Percentiles rank a stretch among this genome's conserved stretches.
Conservation (phyloP, 2,113 vertebrate genomes). For the Theristicus caerulescens region DNA sequence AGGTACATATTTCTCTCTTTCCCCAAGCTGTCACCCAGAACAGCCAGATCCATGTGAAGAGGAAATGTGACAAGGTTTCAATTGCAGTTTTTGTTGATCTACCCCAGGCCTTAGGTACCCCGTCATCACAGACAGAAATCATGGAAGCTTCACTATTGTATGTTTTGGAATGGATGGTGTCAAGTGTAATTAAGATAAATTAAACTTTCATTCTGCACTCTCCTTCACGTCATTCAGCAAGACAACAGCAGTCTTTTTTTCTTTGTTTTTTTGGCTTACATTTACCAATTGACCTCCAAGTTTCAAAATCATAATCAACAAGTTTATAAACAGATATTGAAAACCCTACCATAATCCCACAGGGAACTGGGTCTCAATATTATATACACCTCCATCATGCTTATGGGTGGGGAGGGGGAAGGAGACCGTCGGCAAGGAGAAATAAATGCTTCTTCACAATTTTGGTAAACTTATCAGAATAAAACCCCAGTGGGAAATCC, state of each 20-base stretch:
- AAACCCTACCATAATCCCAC: neutral
- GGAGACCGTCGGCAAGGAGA: neutral
- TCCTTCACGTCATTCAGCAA: neutral
- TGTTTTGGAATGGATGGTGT: neutral
- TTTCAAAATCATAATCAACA: neutral
- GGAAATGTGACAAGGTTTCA: neutral
- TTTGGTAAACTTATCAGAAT: neutral
- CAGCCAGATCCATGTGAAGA: neutral
- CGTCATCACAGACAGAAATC: neutral
- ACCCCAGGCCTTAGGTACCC: neutral
- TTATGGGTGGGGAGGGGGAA: neutral
- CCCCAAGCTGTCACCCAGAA: neutral
- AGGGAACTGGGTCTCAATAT: neutral
- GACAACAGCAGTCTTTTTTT: neutral
- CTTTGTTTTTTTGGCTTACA: too few relatives aligned
- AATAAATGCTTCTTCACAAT: neutral
- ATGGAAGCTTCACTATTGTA: neutral
- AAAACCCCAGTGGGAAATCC: neutral
- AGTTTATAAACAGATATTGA: neutral
- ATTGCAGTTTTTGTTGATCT: neutral
- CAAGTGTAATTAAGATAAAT: neutral
- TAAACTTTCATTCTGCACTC: neutral
- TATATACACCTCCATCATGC: neutral
- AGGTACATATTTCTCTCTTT: neutral
- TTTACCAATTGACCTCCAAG: neutral